Percentiles rank a stretch among this genome's conserved stretches.
Conservation (phyloP, 2,888 invertebrate species). For the Apamea crenata region DNA sequence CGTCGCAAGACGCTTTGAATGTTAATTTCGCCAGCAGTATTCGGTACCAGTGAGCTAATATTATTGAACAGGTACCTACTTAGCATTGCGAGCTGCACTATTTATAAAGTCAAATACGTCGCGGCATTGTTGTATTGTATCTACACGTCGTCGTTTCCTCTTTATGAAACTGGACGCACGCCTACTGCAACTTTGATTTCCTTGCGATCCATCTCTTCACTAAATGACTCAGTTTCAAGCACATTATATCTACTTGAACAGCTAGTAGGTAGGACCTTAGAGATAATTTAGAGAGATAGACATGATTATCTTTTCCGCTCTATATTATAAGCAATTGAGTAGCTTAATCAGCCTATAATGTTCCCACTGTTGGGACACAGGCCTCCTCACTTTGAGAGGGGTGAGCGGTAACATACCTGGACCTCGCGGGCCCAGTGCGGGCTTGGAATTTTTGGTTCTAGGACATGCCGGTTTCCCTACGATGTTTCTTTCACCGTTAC, state of each 20-base stretch:
- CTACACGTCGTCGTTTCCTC: constrained; percentile 82
- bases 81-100: constrained; percentile 81
- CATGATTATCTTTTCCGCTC: background rate
- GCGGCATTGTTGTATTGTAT: constrained; percentile 88
- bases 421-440: background rate
- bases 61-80: constrained; percentile 72
- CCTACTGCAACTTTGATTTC: constrained; percentile 77
- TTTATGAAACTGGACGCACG: constrained; percentile 79
- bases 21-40: constrained; percentile 60
- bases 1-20: constrained; percentile 40
- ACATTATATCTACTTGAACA: background rate
- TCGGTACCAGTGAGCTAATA: constrained; percentile 60
- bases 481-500: background rate
- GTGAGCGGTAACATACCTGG: background rate
- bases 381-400: background rate
- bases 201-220: constrained; percentile 75
- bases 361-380: background rate
- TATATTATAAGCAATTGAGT: background rate
- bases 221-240: constrained; percentile 49
- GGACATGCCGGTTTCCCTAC: background rate
- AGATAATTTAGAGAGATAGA: constrained; percentile 4
- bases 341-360: background rate
- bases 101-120: constrained; percentile 88
- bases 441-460: background rate
- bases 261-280: background rate